Conservation (phyloP, 2,113 vertebrate genomes). For the Nesogale talazaci region DNA sequence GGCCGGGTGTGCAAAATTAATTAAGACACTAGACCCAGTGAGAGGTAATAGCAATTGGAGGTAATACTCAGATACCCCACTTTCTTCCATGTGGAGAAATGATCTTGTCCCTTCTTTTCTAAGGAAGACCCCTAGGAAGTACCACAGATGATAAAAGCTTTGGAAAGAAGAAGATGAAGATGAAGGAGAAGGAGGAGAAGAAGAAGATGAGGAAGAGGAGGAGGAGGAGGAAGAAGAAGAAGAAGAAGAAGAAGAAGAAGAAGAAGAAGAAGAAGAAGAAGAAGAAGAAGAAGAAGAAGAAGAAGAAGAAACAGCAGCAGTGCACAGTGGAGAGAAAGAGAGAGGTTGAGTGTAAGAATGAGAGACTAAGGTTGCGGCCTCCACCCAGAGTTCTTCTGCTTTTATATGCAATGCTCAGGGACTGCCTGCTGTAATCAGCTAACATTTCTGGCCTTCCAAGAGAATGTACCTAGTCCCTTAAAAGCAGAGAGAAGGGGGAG, state of each 20-base stretch:
- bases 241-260: no score
- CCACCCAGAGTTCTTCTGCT: not conserved
- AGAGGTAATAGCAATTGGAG: not conserved
- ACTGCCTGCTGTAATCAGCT: constrained; percentile 19
- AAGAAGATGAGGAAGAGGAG: no score
- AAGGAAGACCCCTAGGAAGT: not conserved
- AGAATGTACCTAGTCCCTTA: constrained; percentile 51
- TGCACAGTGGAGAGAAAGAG: no score
- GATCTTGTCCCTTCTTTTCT: constrained; percentile 31
- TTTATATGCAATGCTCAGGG: not conserved
- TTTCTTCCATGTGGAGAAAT: constrained; percentile 45
- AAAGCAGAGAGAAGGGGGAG: constrained; percentile 51
- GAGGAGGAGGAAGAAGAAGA: no score
- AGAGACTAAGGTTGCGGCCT: not conserved
- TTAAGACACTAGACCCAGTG: not conserved
- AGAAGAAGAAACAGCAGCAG: no score
- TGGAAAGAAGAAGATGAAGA: constrained; percentile 14
- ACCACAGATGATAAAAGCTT: constrained; percentile 25
- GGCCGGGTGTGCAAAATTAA: constrained; percentile 22
- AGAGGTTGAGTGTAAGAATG: not conserved
- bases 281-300: no score
- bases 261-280: no score
- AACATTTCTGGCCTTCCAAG: constrained; percentile 48
- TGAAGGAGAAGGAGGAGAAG: no score
- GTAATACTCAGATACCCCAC: constrained; percentile 7